Evolutionary conservation across 2,888 invertebrate genomes (phyloP).

Genomic region (Halictus quadricinctus): DNA sequence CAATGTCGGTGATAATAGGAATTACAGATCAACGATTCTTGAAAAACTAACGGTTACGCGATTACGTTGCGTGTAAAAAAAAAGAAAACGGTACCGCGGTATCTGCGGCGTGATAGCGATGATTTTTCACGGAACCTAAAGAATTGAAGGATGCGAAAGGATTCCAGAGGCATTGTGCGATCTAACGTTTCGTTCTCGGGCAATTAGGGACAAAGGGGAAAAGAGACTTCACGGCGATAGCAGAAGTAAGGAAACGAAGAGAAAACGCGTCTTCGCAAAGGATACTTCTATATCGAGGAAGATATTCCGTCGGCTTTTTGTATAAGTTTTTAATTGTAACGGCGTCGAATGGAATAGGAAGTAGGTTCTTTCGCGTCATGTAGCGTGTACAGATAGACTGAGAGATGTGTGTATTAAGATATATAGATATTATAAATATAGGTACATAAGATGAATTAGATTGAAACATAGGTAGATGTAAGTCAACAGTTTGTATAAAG

Average conservation of each 20-base stretch:
- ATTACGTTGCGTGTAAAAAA: slow-evolving; percentile 39
- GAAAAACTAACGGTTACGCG: slow-evolving; percentile 32
- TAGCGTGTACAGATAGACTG: slow-evolving; percentile 78
- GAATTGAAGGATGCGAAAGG: slow-evolving; percentile 23
- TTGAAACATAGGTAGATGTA: slow-evolving; percentile 52
- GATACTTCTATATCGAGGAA: slow-evolving; percentile 52
- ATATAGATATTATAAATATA: slow-evolving; percentile 55
- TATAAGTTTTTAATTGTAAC: slow-evolving; percentile 63
- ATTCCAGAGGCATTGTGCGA: slow-evolving; percentile 34
- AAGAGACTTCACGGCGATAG: slow-evolving; percentile 24
- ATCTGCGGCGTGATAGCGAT: slow-evolving; percentile 49
- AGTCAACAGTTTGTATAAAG: slow-evolving; percentile 69
- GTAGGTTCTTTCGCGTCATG: slow-evolving; percentile 54
- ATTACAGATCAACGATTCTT: slow-evolving; percentile 44
- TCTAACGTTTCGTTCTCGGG: slow-evolving; percentile 37
- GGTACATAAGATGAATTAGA: slow-evolving; percentile 50
- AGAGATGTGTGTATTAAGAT: slow-evolving; percentile 70
- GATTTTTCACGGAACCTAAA: slow-evolving; percentile 24
- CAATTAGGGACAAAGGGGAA: slow-evolving; percentile 28
- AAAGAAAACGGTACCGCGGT: not conserved
- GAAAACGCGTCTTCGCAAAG: slow-evolving; percentile 35
- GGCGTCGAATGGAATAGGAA: slow-evolving; percentile 44
- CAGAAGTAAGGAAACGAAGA: slow-evolving; percentile 20
- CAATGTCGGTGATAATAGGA: slow-evolving; percentile 27
- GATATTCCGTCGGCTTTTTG: slow-evolving; percentile 61